Base-by-base conservation (phyloP, 1,140 invertebrate genomes). In the Macrosteles quadrilineatus region DNA sequence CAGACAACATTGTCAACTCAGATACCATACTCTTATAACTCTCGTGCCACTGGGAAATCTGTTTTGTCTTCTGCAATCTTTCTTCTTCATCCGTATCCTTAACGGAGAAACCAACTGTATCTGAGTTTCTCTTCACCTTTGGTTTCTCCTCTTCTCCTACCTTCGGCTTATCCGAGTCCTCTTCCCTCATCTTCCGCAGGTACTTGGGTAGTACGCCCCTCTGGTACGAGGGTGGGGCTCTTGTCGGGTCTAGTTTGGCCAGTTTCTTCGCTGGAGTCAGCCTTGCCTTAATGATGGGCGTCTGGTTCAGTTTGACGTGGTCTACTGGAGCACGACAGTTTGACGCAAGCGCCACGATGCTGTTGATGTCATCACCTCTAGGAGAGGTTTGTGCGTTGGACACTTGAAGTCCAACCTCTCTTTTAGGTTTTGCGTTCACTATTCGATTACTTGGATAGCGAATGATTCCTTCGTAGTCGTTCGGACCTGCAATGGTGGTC, bases 291-390 rank as follows among this genome's bases (percentile, higher is more conserved):
- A 59, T 29, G 2, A 30, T 25, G 2, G 55, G 55, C 6, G 27
- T 59, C 55, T 59, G 55, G 55, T 59, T 59, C 55, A 59, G 21
- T 59, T 29, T 25, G 12, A 59, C 55, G 55, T 59, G 55, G 55
- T 59, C 23, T 9, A 23, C 14, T 14, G 21, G 12, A 4, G 55
- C 2, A 19, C n/a, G 47, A 36, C 32, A 36, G 4, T 36, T 4
- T 4, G 32, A 36, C 4, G 32, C 32, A n/a, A 17, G 47, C 4
- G 6, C 14, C 47, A 50, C n/a, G 14, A 50, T 50, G 14, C 14
- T 17, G 23, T 12, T 6, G 6, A 59, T n/a, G 55, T 30, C 27
- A 4, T 9, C 14, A 3, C 27, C 55, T 11, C 55, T 25, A 14
- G 55, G 55, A 4, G 14, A 27, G 23, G 55, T 14, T 3, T 23